Evolutionary conservation across 2,888 invertebrate genomes (phyloP), one percentile per base, ranked within the genome.

Genomic region (Yponomeuta cagnagella): DNA sequence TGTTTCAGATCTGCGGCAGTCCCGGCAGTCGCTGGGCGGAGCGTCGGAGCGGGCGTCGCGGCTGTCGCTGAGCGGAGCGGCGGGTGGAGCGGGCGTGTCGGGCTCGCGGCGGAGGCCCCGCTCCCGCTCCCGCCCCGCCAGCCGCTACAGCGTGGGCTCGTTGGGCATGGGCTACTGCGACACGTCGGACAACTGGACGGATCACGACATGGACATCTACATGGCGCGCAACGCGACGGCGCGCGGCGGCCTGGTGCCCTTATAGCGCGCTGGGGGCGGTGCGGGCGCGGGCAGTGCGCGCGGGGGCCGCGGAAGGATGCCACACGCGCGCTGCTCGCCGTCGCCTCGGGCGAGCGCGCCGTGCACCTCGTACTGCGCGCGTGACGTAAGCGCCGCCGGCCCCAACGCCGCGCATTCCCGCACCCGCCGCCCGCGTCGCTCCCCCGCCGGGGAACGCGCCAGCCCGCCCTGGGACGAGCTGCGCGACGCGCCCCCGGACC

Each of bases 181-280:
- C 84, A 97, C 97, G 83, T 96, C 96, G 70, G 97, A 97, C 85
- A 96, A 96, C 86, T 98, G 98, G 98, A 97, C 98, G 77, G 98
- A 98, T 88, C 97, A 98, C 86, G 98, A 98, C 84, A 97, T 98
- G 96, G 98, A 98, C 79, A 97, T 98, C 80, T 98, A 98, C 89
- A 97, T 97, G 95, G 96, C 97, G 73, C 94, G 97, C 81, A 97
- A 98, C 91, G 96, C 97, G 74, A 97, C 97, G 69, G 95, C 97
- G 72, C 94, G 97, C 80, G 96, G 96, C 82, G 97, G 97, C 75
- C 92, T 97, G 81, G 97, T 97, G 83, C 97, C 96, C 75, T 95
- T 96, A 93, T 96, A 94, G 92, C 90, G 85, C 74, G 86, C 80
- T 77, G 79, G 79, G 76, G 77, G 77, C 71, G 71, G 69, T 33